Evolutionary conservation across 2,888 invertebrate genomes (phyloP), one percentile per base, ranked within the genome.

Genomic region (Meiosimyza platycephala): DNA sequence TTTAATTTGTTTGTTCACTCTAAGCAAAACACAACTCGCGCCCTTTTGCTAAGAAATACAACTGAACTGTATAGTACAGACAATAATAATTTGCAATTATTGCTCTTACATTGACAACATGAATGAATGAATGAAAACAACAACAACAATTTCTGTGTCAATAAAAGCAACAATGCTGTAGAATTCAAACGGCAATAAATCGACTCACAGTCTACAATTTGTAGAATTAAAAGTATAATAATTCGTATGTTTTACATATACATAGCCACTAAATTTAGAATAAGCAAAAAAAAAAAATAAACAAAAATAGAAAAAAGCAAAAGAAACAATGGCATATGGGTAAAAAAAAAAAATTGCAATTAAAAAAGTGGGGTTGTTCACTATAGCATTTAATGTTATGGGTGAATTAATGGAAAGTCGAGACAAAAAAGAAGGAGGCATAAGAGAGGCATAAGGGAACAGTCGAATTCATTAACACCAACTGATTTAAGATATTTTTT

Each of bases 61-160:
- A 64, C 13, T 52, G 52, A 52, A n/a, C 51, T 51, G 22, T 51
- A 6, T 51, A 64, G 7, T 52, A 48, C 15, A 28, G 51, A 51
- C 15, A 64, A 52, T 33, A 51, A 52, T 11, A 52, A 51, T 51
- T 50, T 51, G 22, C 48, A 63, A n/a, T 51, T 64, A 18, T 64
- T 64, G 50, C 15, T 64, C 48, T 64, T 64, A 48, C 50, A 64
- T 51, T 51, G 51, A 51, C n/a, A 51, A 51, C 18, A 51, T 51
- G 51, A 51, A 64, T 64, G 64, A 64, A 64, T 64, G 48, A 22
- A 51, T 28, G 22, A 51, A n/a, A n/a, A 28, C 48, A 51, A 51
- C 15, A 28, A 64, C 48, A 51, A 50, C 40, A 40, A 40, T 40
- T 1, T 2, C 0, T 9, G 9, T 40, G 40, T 40, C 40, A 40